Percentiles rank a stretch among this genome's conserved stretches.
phyloP scores from a whole-genome alignment of 2,797 vertebrate genomes.

The Sebastes minor region DNA sequence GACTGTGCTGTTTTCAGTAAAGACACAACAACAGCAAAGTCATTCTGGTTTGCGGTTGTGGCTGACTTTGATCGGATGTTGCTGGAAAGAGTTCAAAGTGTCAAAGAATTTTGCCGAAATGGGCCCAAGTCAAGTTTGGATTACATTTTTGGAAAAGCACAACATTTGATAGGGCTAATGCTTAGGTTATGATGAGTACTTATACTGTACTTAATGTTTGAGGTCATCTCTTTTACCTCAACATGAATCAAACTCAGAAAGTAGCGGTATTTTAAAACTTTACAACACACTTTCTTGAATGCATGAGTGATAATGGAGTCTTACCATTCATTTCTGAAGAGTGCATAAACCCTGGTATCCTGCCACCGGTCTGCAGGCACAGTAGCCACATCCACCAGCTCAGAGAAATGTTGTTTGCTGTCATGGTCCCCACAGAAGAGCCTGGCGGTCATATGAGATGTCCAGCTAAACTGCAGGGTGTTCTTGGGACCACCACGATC shows the following conservation, averaged over 20 bases:
- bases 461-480: slow-evolving; percentile 75
- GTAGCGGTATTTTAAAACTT: accelerated
- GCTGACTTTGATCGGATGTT: background rate
- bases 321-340: slow-evolving; percentile 83
- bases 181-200: background rate
- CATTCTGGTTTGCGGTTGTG: background rate
- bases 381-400: slow-evolving; percentile 70
- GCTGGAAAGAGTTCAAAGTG: background rate
- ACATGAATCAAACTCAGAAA: background rate
- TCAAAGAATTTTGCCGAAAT: no score
- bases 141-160: background rate
- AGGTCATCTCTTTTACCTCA: background rate
- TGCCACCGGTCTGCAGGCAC: slow-evolving; percentile 47
- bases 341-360: slow-evolving; percentile 72
- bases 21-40: background rate
- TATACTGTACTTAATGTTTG: background rate
- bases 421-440: slow-evolving; percentile 72
- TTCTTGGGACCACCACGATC: slow-evolving; percentile 75
- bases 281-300: no score
- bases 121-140: background rate
- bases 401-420: slow-evolving; percentile 51
- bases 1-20: background rate
- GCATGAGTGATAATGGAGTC: background rate
- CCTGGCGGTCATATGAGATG: slow-evolving; percentile 75
- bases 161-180: background rate